Evolutionary conservation across 2,113 vertebrate species (phyloP), one percentile per base, ranked within the genome.

Genomic region (Coregonus clupeaformis): DNA sequence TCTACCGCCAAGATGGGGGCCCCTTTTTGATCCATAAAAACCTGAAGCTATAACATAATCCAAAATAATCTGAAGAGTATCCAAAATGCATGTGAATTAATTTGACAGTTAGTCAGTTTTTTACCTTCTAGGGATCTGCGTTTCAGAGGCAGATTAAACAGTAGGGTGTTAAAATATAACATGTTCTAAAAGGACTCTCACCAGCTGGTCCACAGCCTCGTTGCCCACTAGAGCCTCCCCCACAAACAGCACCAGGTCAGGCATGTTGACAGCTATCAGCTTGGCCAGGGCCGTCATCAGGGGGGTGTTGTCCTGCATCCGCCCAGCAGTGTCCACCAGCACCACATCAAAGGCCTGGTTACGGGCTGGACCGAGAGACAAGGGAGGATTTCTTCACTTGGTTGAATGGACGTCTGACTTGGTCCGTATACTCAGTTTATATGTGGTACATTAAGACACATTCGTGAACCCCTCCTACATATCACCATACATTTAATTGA

Each of bases 261-360:
- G 98, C 82, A 95, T 92, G 3, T 99, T 99, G 89, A 99, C 96
- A 0, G 97, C 95, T 0, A 99, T 99, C 68, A 99, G 96, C 79
- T 99, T 99, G 63, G 97, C 97, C 91, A 99, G 86, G 0, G 98
- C 97, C 0, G 95, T 97, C 98, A 99, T 99, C 77, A 99, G 85
- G 3, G 98, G 98, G 5, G 94, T 94, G 0, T 99, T 99, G 92
- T 99, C 97, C 91, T 99, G 98, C 98, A 99, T 99, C 69, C 98
- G 97, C 70, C 98, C 98, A 0, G 98, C 98, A 0, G 98, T 99
- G 91, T 99, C 98, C 92, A 99, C 97, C 93, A 99, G 90, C 69
- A 99, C 98, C 90, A 99, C 98, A 0, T 99, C 96, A 25, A 98
- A 98, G 18, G 87, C 92, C 90, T 99, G 97, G 88, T 98, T 97